A percentile compares a stretch with the other conserved stretches of the same genome.
Evolutionary conservation across 2,888 invertebrate species (phyloP).

Genomic region (Melinaea menophilus): DNA sequence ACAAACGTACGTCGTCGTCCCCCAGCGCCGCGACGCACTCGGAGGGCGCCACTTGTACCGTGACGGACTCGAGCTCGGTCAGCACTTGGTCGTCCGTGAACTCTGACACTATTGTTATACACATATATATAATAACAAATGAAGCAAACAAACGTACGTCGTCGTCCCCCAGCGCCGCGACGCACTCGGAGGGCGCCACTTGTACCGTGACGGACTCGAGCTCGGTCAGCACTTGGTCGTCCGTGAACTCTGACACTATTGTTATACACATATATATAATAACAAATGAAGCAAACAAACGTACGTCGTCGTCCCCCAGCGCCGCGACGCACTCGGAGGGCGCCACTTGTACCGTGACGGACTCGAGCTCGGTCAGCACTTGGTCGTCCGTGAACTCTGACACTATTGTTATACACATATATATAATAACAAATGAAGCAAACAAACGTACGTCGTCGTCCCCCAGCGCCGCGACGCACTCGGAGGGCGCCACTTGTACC

Average conservation of each 20-base stretch:
- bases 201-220: slow-evolving; percentile 93
- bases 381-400: slow-evolving; percentile 94
- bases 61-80: slow-evolving; percentile 90
- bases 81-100: slow-evolving; percentile 83
- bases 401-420: slow-evolving; percentile 50
- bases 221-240: slow-evolving; percentile 92
- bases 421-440: too few relatives aligned
- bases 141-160: slow-evolving; percentile 61
- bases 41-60: slow-evolving; percentile 92
- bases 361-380: slow-evolving; percentile 91
- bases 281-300: slow-evolving; percentile 41
- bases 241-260: slow-evolving; percentile 87
- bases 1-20: slow-evolving; percentile 77
- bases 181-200: slow-evolving; percentile 92
- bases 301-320: slow-evolving; percentile 77
- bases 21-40: slow-evolving; percentile 86
- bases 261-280: too few relatives aligned
- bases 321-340: slow-evolving; percentile 92
- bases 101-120: too few relatives aligned
- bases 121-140: too few relatives aligned
- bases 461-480: slow-evolving; percentile 84
- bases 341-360: slow-evolving; percentile 89
- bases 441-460: slow-evolving; percentile 77
- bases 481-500: slow-evolving; percentile 92
- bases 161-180: slow-evolving; percentile 81